Evolutionary conservation across 2,113 vertebrate genomes (phyloP).

Genomic region (Entelurus aequoreus): DNA sequence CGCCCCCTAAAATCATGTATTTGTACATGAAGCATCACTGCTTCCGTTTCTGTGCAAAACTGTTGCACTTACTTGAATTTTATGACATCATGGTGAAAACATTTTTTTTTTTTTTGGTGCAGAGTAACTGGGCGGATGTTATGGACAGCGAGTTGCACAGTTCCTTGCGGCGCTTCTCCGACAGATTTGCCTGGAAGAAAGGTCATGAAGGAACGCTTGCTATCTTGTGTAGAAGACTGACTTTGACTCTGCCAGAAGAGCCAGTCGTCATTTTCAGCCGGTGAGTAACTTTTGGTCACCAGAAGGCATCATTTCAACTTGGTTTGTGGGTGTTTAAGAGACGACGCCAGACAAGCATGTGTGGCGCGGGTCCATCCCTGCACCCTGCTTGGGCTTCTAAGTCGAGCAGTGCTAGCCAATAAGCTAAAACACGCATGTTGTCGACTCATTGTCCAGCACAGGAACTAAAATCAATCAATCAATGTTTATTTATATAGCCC

Average conservation of each 20-base stretch:
- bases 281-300: slow-evolving; percentile 26
- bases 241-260: slow-evolving; percentile 20
- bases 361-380: too few species aligned
- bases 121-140: slow-evolving; percentile 55
- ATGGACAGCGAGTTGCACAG: slow-evolving; percentile 24
- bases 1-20: not conserved
- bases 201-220: slow-evolving; percentile 23
- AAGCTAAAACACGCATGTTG: too few species aligned
- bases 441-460: too few species aligned
- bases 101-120: slow-evolving; percentile 53
- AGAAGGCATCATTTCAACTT: too few species aligned
- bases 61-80: slow-evolving; percentile 29
- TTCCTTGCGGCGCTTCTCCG: slow-evolving; percentile 30
- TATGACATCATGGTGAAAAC: slow-evolving; percentile 68
- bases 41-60: slow-evolving; percentile 16
- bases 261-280: slow-evolving; percentile 27
- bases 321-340: not conserved
- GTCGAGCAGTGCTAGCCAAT: too few species aligned
- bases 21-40: not conserved
- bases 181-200: slow-evolving; percentile 22
- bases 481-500: too few species aligned
- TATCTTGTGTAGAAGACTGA: slow-evolving; percentile 12
- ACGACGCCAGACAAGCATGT: too few species aligned
- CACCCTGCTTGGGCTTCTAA: too few species aligned
- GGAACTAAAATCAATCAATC: too few species aligned